phyloP scores from a whole-genome alignment of 1,140 invertebrate species.

The Papilio xuthus region DNA sequence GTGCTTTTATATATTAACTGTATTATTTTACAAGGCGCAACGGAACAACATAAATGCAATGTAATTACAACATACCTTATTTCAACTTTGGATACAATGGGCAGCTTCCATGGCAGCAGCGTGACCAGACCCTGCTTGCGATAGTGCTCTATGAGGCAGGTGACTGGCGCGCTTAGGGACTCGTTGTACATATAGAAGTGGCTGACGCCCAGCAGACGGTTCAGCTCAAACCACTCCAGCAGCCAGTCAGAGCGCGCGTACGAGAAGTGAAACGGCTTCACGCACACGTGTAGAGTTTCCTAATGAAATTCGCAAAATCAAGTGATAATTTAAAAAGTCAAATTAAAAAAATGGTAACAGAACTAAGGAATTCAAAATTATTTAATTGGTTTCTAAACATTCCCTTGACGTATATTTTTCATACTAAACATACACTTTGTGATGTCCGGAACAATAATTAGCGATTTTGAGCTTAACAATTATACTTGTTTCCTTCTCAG shows the following conservation, averaged over 20 bases:
- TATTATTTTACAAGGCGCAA: not conserved
- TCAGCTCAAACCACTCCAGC: constrained; percentile 96
- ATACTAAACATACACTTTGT: too few species aligned
- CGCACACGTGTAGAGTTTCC: constrained; percentile 91
- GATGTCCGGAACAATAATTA: too few species aligned
- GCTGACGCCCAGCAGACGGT: constrained; percentile 91
- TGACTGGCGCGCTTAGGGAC: constrained; percentile 89
- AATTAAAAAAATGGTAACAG: not conserved
- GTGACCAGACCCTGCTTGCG: constrained; percentile 86
- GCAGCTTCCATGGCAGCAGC: constrained; percentile 93
- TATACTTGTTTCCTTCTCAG: too few species aligned
- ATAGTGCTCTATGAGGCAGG: constrained; percentile 90
- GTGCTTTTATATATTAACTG: too few species aligned
- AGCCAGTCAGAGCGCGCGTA: constrained; percentile 93
- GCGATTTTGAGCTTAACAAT: too few species aligned
- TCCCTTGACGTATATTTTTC: too few species aligned
- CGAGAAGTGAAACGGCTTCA: constrained; percentile 95
- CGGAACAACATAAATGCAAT: not conserved
- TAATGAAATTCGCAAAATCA: constrained; percentile 54
- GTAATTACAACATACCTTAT: constrained; percentile 82
- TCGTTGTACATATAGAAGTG: constrained; percentile 97
- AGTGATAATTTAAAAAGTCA: not conserved
- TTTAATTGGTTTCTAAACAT: too few species aligned
- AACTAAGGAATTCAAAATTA: too few species aligned
- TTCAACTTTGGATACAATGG: constrained; percentile 94